phyloP scores from a whole-genome alignment of 2,113 vertebrate species.

The Sminthopsis crassicaudata region DNA sequence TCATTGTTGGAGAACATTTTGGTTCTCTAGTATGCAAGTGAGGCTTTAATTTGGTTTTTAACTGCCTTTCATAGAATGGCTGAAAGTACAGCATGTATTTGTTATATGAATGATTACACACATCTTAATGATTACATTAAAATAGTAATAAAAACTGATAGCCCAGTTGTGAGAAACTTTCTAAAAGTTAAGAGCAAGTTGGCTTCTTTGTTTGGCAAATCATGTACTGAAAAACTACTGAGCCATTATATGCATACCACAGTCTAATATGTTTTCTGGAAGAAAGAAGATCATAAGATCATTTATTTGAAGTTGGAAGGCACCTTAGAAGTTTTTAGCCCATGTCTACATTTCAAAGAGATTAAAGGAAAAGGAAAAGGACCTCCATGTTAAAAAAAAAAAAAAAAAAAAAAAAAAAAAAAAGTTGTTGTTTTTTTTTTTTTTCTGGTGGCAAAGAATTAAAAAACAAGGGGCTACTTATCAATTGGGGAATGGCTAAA shows the following conservation, averaged over 20 bases:
- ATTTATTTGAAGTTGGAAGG: background rate
- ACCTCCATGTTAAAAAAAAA: background rate
- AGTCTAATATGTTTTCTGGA: background rate
- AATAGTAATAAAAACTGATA: background rate
- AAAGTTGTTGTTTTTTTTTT: no score
- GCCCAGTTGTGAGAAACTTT: background rate
- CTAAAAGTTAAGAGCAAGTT: background rate
- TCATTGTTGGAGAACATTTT: slow-evolving; percentile 26
- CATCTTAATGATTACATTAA: background rate
- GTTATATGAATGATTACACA: background rate
- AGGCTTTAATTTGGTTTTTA: background rate
- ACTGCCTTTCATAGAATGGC: background rate
- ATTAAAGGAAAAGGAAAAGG: background rate
- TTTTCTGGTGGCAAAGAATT: background rate
- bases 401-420: no score
- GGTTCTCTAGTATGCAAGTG: background rate
- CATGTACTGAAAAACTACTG: background rate
- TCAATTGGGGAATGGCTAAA: background rate
- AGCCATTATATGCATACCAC: background rate
- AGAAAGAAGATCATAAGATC: background rate
- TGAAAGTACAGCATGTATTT: background rate
- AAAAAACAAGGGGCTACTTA: background rate
- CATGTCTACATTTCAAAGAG: background rate
- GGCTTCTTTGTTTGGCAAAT: background rate
- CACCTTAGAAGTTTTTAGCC: background rate